phyloP scores from a whole-genome alignment of 2,113 vertebrate genomes.

The Leptobrachium leishanense region DNA sequence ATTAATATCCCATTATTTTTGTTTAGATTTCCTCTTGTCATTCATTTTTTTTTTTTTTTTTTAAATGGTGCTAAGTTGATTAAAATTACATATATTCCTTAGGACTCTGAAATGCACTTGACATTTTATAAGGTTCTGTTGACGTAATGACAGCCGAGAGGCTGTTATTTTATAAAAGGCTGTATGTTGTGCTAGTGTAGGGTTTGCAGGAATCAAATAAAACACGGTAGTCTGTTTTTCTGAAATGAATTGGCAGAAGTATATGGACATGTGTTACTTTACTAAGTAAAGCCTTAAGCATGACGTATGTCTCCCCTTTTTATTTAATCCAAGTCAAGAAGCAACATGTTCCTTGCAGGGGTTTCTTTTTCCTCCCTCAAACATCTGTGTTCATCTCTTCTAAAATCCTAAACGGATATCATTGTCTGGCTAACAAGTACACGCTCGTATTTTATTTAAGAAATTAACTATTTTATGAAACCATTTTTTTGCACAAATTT shows the following conservation, averaged over 20 bases:
- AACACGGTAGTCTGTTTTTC: background rate
- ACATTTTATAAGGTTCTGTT: background rate
- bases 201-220: background rate
- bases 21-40: background rate
- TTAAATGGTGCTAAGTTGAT: conserved; percentile 31
- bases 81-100: background rate
- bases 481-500: too few species aligned
- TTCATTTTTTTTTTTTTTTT: background rate
- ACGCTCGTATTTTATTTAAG: too few species aligned
- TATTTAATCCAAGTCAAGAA: background rate
- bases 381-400: too few species aligned
- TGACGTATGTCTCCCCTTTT: background rate
- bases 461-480: too few species aligned
- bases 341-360: background rate
- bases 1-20: too few species aligned
- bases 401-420: too few species aligned
- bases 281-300: conserved; percentile 2
- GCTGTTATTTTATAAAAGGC: background rate
- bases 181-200: conserved; percentile 4
- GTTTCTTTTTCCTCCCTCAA: too few species aligned
- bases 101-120: background rate
- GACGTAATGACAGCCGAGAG: background rate
- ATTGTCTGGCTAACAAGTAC: too few species aligned
- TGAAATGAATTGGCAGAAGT: too few species aligned
- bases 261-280: background rate